phyloP scores from a whole-genome alignment of 2,888 invertebrate species.

The Hypercompe scribonia region DNA sequence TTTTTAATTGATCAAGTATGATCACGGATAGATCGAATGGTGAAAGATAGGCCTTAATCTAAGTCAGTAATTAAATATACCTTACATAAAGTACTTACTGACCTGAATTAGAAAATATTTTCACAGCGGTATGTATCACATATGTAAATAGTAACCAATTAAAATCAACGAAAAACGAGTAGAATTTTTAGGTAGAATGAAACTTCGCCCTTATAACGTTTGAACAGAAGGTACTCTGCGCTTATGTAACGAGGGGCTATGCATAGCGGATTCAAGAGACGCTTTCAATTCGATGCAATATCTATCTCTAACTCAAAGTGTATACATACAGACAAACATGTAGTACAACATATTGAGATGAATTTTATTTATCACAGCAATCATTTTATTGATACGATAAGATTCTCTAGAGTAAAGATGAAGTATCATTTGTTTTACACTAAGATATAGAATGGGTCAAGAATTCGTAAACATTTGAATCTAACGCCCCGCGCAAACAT shows the following conservation, averaged over 20 bases:
- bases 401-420: too few species aligned
- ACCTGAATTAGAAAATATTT: not conserved
- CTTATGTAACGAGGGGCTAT: constrained; percentile 47
- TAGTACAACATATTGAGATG: constrained; percentile 4
- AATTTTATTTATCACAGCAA: not conserved
- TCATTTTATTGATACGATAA: not conserved
- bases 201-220: constrained; percentile 1
- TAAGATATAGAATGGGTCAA: too few species aligned
- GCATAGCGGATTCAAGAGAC: constrained; percentile 46
- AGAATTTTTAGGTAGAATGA: not conserved
- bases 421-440: too few species aligned
- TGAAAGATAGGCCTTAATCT: too few species aligned
- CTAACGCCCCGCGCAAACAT: too few species aligned
- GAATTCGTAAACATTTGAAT: too few species aligned
- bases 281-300: constrained; percentile 50
- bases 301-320: constrained; percentile 41
- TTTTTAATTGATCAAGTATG: not conserved
- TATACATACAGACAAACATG: constrained; percentile 25
- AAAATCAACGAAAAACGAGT: not conserved
- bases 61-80: too few species aligned
- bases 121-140: not conserved
- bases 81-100: not conserved
- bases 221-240: constrained; percentile 28
- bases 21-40: not conserved
- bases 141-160: not conserved